Evolutionary conservation across 1,140 invertebrate genomes (phyloP).

Genomic region (Drosophila aff.): DNA sequence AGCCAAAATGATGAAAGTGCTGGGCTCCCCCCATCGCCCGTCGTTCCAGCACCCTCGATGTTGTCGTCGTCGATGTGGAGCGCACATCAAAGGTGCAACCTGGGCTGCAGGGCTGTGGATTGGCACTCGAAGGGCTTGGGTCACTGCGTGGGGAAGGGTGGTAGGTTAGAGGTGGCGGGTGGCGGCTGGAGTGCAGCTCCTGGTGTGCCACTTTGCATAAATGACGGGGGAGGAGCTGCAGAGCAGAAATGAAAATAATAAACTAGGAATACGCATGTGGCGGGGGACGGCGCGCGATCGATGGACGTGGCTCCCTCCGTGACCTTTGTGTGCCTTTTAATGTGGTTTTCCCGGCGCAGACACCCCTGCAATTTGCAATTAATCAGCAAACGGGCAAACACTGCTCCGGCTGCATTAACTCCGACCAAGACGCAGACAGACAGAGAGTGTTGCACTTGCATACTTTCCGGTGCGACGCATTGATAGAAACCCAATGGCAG

Average conservation of each 20-base stretch:
- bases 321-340: constrained; percentile 79
- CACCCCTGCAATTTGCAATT: constrained; percentile 81
- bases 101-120: constrained; percentile 57
- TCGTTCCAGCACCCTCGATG: constrained; percentile 26
- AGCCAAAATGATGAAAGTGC: constrained; percentile 81
- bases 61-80: constrained; percentile 60
- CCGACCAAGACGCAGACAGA: constrained; percentile 17
- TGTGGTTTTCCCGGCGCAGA: constrained; percentile 76
- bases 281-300: constrained; percentile 43
- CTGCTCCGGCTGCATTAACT: constrained; percentile 41
- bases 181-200: constrained; percentile 14
- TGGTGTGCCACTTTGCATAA: constrained; percentile 78
- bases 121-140: constrained; percentile 33
- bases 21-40: constrained; percentile 14
- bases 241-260: constrained; percentile 65
- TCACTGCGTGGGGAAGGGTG: constrained; percentile 12
- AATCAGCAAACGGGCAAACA: constrained; percentile 74
- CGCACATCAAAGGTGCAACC: constrained; percentile 76
- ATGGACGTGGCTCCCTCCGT: constrained; percentile 62
- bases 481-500: constrained; percentile 45
- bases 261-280: constrained; percentile 75
- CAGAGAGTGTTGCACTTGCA: constrained; percentile 42
- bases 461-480: constrained; percentile 47
- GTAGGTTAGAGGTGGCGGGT: neutral
- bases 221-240: constrained; percentile 46